phyloP scores from a whole-genome alignment of 2,113 vertebrate species.

The Orientallactaga bullata region DNA sequence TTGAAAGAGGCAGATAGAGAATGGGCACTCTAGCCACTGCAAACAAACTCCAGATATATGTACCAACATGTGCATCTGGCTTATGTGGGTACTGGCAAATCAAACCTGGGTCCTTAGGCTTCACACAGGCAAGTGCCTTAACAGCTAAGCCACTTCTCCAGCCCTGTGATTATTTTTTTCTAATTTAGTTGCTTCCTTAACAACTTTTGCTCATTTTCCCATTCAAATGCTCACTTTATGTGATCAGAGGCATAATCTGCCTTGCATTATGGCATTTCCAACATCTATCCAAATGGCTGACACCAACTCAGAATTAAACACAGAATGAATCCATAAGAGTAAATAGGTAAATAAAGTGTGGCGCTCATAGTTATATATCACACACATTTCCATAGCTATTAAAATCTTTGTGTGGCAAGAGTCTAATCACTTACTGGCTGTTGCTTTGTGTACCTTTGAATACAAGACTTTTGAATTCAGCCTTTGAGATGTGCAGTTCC shows the following conservation, averaged over 20 bases:
- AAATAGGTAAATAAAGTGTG: not conserved
- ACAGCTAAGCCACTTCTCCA: too few species aligned
- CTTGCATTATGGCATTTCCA: not conserved
- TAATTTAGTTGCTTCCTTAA: constrained; percentile 12
- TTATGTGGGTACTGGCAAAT: too few species aligned
- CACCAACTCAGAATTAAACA: constrained; percentile 39
- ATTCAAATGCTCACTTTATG: not conserved
- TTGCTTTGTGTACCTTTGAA: not conserved
- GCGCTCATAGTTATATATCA: not conserved
- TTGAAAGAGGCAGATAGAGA: too few species aligned
- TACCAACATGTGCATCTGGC: too few species aligned
- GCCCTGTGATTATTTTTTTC: not conserved
- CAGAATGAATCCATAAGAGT: not conserved
- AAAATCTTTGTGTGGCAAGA: constrained; percentile 15
- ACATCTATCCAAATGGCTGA: constrained; percentile 8
- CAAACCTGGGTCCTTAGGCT: too few species aligned
- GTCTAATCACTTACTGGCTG: not conserved
- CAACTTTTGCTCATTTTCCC: not conserved
- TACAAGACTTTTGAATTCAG: not conserved
- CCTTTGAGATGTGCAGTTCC: not conserved
- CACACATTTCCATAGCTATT: not conserved
- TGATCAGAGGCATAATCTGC: not conserved
- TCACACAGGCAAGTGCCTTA: too few species aligned
- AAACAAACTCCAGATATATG: too few species aligned
- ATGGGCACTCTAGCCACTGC: too few species aligned